These are phyloP conservation scores for Anastatus disparis DNA, from an alignment of 1,140 invertebrate genomes.

Conservation along the genomic window DNA sequence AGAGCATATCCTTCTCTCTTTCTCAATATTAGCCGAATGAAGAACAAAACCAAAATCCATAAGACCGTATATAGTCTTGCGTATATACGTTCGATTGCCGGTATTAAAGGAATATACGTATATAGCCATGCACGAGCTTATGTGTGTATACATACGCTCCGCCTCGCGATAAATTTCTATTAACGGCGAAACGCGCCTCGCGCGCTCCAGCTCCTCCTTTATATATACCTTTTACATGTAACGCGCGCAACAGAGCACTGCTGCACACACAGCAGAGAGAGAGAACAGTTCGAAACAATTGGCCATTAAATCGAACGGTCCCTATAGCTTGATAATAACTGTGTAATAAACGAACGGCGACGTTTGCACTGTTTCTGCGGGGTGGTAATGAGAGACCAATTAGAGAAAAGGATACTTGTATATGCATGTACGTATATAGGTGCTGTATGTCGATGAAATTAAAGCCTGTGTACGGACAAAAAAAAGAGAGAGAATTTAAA, in stretches of 20 bases:
- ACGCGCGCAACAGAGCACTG: no score
- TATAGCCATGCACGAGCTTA: background rate
- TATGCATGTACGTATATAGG: no score
- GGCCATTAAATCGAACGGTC: constrained; percentile 64
- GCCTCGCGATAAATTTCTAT: constrained; percentile 63
- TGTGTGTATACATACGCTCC: background rate
- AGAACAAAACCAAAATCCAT: background rate
- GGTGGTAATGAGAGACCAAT: constrained; percentile 65
- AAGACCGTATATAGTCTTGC: no score
- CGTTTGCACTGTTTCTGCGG: constrained; percentile 60
- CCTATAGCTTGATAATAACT: constrained; percentile 65
- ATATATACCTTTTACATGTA: background rate
- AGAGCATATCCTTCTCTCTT: no score
- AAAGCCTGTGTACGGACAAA: constrained; percentile 60
- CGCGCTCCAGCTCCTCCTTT: background rate
- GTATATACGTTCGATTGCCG: background rate
- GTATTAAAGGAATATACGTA: background rate
- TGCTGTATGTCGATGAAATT: constrained; percentile 65
- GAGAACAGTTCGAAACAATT: constrained; percentile 66
- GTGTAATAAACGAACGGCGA: constrained; percentile 57
- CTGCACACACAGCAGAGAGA: no score
- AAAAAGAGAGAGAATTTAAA: no score
- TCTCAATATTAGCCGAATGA: no score
- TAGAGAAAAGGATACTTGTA: constrained; percentile 56
- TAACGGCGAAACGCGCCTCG: constrained; percentile 46